Percentiles rank a stretch among this genome's conserved stretches.
phyloP scores from a whole-genome alignment of 2,113 vertebrate species.

The Hippocampus abdominalis region DNA sequence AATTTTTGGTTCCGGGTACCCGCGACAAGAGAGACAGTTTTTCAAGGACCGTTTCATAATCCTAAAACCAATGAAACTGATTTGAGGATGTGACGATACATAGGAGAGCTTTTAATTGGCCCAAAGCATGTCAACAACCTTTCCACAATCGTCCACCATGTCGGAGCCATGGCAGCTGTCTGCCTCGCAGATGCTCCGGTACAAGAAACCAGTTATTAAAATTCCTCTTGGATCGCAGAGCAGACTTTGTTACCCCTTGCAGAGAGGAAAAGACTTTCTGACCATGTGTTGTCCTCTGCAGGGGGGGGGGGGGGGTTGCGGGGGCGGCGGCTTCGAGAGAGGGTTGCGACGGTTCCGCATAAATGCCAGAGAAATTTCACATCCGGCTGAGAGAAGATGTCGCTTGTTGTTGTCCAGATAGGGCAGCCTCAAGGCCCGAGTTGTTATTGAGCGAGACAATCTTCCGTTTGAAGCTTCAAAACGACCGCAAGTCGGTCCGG shows the following conservation, averaged over 20 bases:
- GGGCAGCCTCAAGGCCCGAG: background rate
- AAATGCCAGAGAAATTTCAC: slow-evolving; percentile 65
- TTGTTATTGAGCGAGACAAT: background rate
- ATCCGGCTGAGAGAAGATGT: slow-evolving; percentile 43
- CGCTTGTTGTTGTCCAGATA: slow-evolving; percentile 23
- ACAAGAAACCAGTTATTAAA: slow-evolving; percentile 51
- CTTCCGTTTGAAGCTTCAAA: background rate
- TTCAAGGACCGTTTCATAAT: too few species aligned
- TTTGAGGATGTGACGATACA: too few species aligned
- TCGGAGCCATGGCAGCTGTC: slow-evolving; percentile 15
- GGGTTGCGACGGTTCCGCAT: slow-evolving; percentile 8
- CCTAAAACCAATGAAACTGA: too few species aligned
- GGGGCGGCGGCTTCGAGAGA: background rate
- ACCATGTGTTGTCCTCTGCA: slow-evolving; percentile 14
- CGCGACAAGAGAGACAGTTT: too few species aligned
- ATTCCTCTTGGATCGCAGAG: slow-evolving; percentile 49
- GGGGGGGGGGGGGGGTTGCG: background rate
- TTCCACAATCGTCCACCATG: too few species aligned
- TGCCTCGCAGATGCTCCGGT: slow-evolving; percentile 21
- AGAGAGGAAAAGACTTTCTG: slow-evolving; percentile 38
- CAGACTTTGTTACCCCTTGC: slow-evolving; percentile 14
- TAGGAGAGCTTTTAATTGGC: too few species aligned
- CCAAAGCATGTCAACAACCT: too few species aligned
- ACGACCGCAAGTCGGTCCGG: background rate
- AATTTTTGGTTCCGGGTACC: too few species aligned